These are phyloP conservation scores for Fulmarus glacialis DNA, from an alignment of 2,113 vertebrate genomes.

Conservation along the genomic window DNA sequence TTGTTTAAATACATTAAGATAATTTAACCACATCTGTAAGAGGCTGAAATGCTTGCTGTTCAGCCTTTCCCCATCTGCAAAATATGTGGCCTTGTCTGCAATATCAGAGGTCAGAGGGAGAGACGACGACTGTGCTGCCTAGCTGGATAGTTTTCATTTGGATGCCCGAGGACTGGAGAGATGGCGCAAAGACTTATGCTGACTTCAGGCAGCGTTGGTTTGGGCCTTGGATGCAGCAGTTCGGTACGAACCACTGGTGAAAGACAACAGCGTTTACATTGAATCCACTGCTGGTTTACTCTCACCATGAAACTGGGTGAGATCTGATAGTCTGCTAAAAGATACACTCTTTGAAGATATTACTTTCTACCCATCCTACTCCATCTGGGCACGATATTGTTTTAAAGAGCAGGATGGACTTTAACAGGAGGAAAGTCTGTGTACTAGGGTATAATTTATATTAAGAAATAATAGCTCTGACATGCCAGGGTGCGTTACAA, in stretches of 20 bases:
- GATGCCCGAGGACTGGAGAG: neutral
- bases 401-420: neutral
- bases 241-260: neutral
- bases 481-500: neutral
- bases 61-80: neutral
- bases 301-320: neutral
- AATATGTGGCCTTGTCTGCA: conserved; percentile 16
- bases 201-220: neutral
- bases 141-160: neutral
- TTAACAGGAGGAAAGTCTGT: neutral
- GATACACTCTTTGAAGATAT: neutral
- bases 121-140: neutral
- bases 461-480: conserved; percentile 10
- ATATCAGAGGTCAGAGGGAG: neutral
- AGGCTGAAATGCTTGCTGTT: neutral
- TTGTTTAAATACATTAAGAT: conserved; percentile 60
- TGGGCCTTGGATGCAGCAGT: neutral
- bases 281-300: neutral
- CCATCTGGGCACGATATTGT: neutral
- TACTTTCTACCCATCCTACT: neutral
- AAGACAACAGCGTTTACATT: neutral
- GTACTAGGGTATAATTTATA: neutral
- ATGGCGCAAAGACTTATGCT: neutral
- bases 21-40: conserved; percentile 38
- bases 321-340: neutral